These are phyloP conservation scores for Cartodere bifasciata DNA, from an alignment of 2,888 invertebrate species.

Conservation along the genomic window DNA sequence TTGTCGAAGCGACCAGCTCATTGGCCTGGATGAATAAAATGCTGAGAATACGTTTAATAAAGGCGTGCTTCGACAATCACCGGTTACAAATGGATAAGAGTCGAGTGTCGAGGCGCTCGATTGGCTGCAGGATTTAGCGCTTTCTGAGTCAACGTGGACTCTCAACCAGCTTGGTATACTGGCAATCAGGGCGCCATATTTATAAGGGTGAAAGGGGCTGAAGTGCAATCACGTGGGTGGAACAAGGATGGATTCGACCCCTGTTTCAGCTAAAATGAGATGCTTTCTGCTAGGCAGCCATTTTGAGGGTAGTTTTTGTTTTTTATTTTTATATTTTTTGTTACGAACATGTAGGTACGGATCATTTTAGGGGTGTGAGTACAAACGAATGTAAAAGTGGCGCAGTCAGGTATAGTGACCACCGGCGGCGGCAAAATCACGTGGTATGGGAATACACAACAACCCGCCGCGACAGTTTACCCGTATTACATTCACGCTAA, in stretches of 20 bases:
- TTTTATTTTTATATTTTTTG: slow-evolving; percentile 33
- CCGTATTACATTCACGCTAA: slow-evolving; percentile 28
- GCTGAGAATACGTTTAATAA: slow-evolving; percentile 29
- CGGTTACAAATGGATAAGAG: slow-evolving; percentile 15
- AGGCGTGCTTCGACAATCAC: slow-evolving; percentile 20
- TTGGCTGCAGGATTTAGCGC: slow-evolving; percentile 20
- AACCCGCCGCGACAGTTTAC: slow-evolving; percentile 25
- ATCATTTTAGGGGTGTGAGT: slow-evolving; percentile 33
- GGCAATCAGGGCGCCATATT: slow-evolving; percentile 42
- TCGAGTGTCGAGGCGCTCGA: slow-evolving; percentile 7
- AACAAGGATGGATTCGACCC: slow-evolving; percentile 37
- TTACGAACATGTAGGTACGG: slow-evolving; percentile 36
- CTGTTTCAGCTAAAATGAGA: slow-evolving; percentile 39
- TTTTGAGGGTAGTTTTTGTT: slow-evolving; percentile 56
- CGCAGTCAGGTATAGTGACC: slow-evolving; percentile 19
- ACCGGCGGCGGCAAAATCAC: slow-evolving; percentile 13
- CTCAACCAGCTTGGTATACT: slow-evolving; percentile 35
- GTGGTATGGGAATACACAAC: slow-evolving; percentile 22
- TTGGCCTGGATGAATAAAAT: slow-evolving; percentile 20
- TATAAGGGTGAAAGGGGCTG: slow-evolving; percentile 39
- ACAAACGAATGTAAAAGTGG: slow-evolving; percentile 31
- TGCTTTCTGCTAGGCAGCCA: slow-evolving; percentile 51
- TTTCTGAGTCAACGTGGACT: slow-evolving; percentile 31
- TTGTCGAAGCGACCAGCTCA: slow-evolving; percentile 20
- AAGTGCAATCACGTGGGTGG: slow-evolving; percentile 38